Percentiles rank a stretch among this genome's conserved stretches.
Conservation (phyloP, 2,888 invertebrate genomes). For the Brachyptera putata region DNA sequence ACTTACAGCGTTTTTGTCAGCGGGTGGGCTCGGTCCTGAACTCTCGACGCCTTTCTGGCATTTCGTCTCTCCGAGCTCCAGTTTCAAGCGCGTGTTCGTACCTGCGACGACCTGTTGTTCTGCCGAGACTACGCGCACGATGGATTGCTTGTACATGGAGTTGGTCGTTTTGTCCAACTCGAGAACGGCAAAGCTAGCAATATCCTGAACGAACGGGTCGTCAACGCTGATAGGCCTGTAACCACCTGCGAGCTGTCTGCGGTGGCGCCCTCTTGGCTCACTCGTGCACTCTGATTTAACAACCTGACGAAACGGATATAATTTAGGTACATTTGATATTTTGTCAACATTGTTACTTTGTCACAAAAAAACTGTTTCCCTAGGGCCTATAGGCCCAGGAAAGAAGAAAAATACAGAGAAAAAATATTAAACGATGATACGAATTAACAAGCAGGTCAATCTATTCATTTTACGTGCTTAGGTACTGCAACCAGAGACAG, state of each 20-base stretch:
- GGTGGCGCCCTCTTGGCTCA: background rate
- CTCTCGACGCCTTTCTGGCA: conserved; percentile 39
- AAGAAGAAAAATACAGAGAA: too few species aligned
- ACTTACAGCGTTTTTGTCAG: background rate
- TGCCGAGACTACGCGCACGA: conserved; percentile 36
- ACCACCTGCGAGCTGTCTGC: background rate
- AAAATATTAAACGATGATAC: too few species aligned
- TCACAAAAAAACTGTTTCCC: too few species aligned
- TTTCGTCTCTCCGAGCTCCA: conserved; percentile 46
- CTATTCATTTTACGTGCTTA: too few species aligned
- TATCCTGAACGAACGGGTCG: background rate
- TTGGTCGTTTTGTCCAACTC: conserved; percentile 28
- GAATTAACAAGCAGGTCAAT: too few species aligned
- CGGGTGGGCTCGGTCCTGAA: background rate
- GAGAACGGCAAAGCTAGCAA: conserved; percentile 12
- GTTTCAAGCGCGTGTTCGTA: conserved; percentile 45
- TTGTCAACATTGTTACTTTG: too few species aligned
- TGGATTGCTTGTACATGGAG: conserved; percentile 36
- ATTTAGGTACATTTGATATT: background rate
- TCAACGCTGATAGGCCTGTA: background rate
- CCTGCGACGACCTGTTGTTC: conserved; percentile 36
- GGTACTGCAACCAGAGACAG: too few species aligned
- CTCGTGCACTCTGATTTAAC: conserved; percentile 10
- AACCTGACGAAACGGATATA: background rate
- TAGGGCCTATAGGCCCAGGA: too few species aligned